Evolutionary conservation across 2,113 vertebrate genomes (phyloP), one percentile per base, ranked within the genome.

Genomic region (Hassar affinis): DNA sequence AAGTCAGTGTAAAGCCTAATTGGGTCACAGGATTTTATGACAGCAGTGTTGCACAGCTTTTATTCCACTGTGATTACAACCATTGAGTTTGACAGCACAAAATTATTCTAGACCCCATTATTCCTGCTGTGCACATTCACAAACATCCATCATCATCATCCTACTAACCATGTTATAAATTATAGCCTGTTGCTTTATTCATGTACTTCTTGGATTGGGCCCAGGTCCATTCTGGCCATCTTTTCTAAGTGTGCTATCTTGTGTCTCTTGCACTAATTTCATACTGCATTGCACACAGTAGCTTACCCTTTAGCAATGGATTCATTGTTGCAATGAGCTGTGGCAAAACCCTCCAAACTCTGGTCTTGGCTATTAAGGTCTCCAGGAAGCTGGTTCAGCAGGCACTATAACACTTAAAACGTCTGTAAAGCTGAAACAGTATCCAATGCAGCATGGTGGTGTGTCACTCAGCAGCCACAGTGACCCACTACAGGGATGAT

Each of bases 361-460:
- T 82, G 75, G 3, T 59, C 33, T 30, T 81, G 66, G 71, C 59
- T 83, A 68, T 35, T 35, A 59, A 75, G 30, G 61, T 78, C 80
- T 86, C 80, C 85, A 75, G 33, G 20, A 35, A 61, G 51, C 49
- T 57, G 72, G 47, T 62, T 86, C 80, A 86, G 64, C 83, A 88
- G 69, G 59, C 49, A 79, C 52, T 25, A 51, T 38, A 76, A 81
- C 72, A n/a, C 45, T 61, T 56, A 76, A 66, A 54, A 78, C 71
- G n/a, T 38, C 76, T 59, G 59, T 75, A 64, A 75, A 38, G 57
- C 78, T 56, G 35, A 83, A 82, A 79, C 57, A 42, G 78, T 12
- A 66, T 52, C 72, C 64, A 17, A 12, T 47, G 14, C 47, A 79
- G 27, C 61, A 57, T 45, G 78, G 64, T 33, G 42, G 69, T 78